A percentile compares a stretch with the other conserved stretches of the same genome.
These are phyloP conservation scores for Gobio occitaniae DNA, from an alignment of 2,797 vertebrate species.

Conservation along the genomic window DNA sequence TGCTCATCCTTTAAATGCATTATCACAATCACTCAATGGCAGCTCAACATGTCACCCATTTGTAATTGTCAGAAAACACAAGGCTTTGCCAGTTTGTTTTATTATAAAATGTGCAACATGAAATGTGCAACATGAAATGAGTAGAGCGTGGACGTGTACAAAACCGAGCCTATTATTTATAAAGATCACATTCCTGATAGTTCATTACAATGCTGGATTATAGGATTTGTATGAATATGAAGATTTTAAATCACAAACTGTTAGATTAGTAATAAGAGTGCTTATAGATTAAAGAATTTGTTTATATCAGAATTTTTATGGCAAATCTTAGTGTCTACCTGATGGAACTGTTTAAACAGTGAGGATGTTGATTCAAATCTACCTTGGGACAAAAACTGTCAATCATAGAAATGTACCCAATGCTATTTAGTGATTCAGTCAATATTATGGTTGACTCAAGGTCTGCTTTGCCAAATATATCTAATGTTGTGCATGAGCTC, in stretches of 20 bases:
- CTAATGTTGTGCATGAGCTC: background rate
- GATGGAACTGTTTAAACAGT: background rate
- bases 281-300: background rate
- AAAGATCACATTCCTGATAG: slow-evolving; percentile 17
- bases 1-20: slow-evolving; percentile 3
- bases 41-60: background rate
- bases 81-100: background rate
- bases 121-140: background rate
- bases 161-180: slow-evolving; percentile 26
- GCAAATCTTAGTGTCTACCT: background rate
- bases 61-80: background rate
- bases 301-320: background rate
- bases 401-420: background rate
- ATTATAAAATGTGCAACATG: slow-evolving; percentile 13
- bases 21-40: background rate
- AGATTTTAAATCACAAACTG: slow-evolving; percentile 14
- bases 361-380: background rate
- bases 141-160: background rate
- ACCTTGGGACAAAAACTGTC: background rate
- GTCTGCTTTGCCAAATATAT: background rate
- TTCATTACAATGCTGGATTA: background rate
- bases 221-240: background rate
- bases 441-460: background rate
- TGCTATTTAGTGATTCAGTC: background rate
- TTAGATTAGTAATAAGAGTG: background rate